phyloP scores from a whole-genome alignment of 2,113 vertebrate genomes.

The Tachuris rubrigastra region DNA sequence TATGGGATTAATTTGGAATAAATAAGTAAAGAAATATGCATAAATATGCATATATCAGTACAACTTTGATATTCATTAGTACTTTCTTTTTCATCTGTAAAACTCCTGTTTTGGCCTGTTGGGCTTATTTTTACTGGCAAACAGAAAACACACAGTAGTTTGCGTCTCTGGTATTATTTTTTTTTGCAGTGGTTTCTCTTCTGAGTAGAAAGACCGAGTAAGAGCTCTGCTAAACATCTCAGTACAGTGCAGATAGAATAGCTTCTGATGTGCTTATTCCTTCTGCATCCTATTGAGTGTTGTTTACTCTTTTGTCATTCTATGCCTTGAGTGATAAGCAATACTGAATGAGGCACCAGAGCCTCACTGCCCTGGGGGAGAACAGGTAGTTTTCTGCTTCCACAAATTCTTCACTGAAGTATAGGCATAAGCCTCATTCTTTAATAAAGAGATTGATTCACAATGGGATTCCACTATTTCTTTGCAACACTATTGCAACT shows the following conservation, averaged over 20 bases:
- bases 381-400: constrained; percentile 1
- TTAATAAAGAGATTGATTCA: not conserved
- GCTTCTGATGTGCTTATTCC: not conserved
- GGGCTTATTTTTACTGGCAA: not conserved
- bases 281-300: not conserved
- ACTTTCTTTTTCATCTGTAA: not conserved
- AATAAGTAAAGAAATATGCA: not conserved
- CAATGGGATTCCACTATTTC: not conserved
- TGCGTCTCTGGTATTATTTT: not conserved
- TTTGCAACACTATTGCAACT: not conserved
- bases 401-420: not conserved
- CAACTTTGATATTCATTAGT: not conserved
- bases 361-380: not conserved
- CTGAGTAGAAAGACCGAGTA: not conserved
- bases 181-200: not conserved
- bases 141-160: not conserved
- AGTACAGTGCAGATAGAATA: not conserved
- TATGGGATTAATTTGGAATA: not conserved
- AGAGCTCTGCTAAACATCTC: not conserved
- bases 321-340: not conserved
- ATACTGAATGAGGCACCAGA: not conserved
- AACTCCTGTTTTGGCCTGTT: not conserved
- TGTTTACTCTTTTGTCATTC: not conserved
- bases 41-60: not conserved
- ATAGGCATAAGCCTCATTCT: not conserved